A percentile compares a stretch with the other conserved stretches of the same genome.
Conservation (phyloP, 1,140 invertebrate genomes). For the Lasaia peninsularis region DNA sequence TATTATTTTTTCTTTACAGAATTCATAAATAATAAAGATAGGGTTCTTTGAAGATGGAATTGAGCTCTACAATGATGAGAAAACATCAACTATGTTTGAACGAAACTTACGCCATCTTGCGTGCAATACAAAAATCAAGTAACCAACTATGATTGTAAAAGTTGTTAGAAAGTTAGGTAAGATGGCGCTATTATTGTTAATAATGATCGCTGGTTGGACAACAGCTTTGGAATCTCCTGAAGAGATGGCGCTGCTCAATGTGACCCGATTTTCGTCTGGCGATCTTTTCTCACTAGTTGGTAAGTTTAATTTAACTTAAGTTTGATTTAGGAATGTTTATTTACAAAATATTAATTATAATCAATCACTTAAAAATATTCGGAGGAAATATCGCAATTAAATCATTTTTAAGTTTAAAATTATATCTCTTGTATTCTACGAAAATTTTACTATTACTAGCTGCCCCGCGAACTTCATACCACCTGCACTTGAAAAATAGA, state of each 20-base stretch:
- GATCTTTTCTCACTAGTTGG: constrained; percentile 61
- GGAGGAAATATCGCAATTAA: too few relatives aligned
- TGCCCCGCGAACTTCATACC: too few relatives aligned
- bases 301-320: constrained; percentile 30
- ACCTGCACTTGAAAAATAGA: too few relatives aligned
- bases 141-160: not conserved
- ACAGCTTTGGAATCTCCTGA: constrained; percentile 30
- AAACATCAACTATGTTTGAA: not conserved
- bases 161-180: constrained; percentile 15
- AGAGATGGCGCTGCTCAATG: constrained; percentile 64
- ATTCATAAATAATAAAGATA: not conserved
- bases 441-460: too few relatives aligned
- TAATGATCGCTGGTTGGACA: constrained; percentile 28
- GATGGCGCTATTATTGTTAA: constrained; percentile 49
- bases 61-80: not conserved
- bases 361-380: too few relatives aligned
- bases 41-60: not conserved
- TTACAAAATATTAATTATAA: too few relatives aligned
- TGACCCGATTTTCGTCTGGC: constrained; percentile 54
- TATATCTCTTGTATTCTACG: too few relatives aligned
- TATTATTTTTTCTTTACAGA: not conserved
- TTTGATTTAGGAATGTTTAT: too few relatives aligned
- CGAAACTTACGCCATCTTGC: not conserved
- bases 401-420: too few relatives aligned
- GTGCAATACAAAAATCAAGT: not conserved